Evolutionary conservation across 2,797 vertebrate species (phyloP).

Genomic region (Prionace glauca): DNA sequence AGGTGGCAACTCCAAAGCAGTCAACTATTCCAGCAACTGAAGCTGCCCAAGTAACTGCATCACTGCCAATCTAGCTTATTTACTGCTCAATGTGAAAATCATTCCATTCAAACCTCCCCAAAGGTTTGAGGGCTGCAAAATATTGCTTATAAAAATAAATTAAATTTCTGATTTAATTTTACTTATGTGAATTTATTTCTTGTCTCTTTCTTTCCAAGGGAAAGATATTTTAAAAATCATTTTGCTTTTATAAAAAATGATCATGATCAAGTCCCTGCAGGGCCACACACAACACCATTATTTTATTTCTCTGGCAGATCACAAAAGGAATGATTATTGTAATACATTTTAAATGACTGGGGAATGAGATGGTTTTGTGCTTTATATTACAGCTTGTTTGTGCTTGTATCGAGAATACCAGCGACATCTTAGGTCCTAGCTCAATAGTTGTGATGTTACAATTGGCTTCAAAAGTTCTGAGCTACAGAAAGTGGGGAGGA

Average conservation of each 20-base stretch:
- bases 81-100: background rate
- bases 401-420: conserved; percentile 21
- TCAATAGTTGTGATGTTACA: background rate
- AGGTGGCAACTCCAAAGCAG: background rate
- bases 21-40: background rate
- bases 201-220: background rate
- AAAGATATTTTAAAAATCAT: background rate
- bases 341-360: conserved; percentile 14
- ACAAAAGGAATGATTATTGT: conserved; percentile 5
- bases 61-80: background rate
- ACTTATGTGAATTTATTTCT: background rate
- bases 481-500: background rate
- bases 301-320: conserved; percentile 25
- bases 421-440: too few relatives aligned
- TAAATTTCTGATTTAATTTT: conserved; percentile 30
- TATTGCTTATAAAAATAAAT: conserved; percentile 7
- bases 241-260: background rate
- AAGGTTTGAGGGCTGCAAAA: background rate
- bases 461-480: background rate
- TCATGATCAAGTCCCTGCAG: conserved; percentile 20
- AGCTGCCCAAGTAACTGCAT: background rate
- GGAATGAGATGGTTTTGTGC: conserved; percentile 9
- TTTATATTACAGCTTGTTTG: background rate
- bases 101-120: background rate
- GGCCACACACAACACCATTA: background rate